Percentiles rank a stretch among this genome's conserved stretches.
phyloP scores from a whole-genome alignment of 1,140 invertebrate species.

The Olivierus martensii region DNA sequence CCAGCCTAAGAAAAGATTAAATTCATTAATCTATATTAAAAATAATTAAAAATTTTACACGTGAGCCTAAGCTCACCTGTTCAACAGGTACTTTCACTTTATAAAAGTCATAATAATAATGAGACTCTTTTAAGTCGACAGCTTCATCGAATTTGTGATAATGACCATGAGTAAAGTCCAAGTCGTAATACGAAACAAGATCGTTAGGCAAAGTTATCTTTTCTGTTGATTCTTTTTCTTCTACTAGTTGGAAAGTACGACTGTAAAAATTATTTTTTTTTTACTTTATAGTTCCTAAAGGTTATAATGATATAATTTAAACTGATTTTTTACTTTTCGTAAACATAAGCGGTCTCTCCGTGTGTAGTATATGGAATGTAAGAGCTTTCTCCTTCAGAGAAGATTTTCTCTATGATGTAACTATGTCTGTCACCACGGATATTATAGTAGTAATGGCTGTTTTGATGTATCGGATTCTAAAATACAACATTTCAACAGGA shows the following conservation, averaged over 20 bases:
- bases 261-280: no score
- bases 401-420: slow-evolving; percentile 18
- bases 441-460: slow-evolving; percentile 10
- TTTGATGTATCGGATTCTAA: slow-evolving; percentile 13
- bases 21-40: no score
- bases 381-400: slow-evolving; percentile 2
- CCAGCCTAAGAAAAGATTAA: no score
- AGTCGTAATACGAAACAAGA: not conserved
- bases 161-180: slow-evolving; percentile 1
- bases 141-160: slow-evolving; percentile 1
- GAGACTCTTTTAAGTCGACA: slow-evolving; percentile 9
- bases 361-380: slow-evolving; percentile 16
- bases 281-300: no score
- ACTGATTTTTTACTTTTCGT: slow-evolving; percentile 10
- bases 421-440: slow-evolving; percentile 16
- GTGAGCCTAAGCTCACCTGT: slow-evolving; percentile 2
- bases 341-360: slow-evolving; percentile 13
- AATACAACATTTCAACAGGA: no score
- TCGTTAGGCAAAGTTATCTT: not conserved
- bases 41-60: no score
- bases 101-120: slow-evolving; percentile 5
- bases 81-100: slow-evolving; percentile 4
- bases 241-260: slow-evolving; percentile 1
- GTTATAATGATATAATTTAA: no score
- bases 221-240: not conserved